phyloP scores from a whole-genome alignment of 2,888 invertebrate species.

The Lagria hirta region DNA sequence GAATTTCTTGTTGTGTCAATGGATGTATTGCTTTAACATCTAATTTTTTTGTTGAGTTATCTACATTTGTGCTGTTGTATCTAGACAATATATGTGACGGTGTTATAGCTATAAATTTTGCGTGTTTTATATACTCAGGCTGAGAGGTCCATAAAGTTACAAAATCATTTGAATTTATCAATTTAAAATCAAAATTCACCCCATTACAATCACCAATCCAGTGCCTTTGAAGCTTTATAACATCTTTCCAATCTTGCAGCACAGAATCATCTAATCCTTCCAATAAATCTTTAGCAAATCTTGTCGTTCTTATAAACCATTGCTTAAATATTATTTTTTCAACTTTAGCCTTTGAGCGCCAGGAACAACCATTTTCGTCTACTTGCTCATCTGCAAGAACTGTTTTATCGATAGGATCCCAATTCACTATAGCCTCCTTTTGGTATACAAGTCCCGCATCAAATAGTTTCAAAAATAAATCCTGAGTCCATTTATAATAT shows the following conservation, averaged over 20 bases:
- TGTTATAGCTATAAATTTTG: constrained; percentile 69
- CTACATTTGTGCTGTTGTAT: constrained; percentile 36
- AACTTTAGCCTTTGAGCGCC: constrained; percentile 95
- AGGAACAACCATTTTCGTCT: constrained; percentile 84
- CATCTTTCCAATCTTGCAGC: constrained; percentile 79
- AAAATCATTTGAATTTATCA: constrained; percentile 38
- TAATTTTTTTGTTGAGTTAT: constrained; percentile 44
- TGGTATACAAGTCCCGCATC: constrained; percentile 84
- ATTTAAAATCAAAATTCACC: constrained; percentile 66
- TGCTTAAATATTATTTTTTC: constrained; percentile 86
- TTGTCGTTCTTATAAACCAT: constrained; percentile 93
- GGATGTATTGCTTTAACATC: constrained; percentile 68
- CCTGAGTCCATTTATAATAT: constrained; percentile 97
- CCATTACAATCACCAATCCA: constrained; percentile 91
- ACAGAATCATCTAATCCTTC: constrained; percentile 70
- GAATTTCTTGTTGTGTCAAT: constrained; percentile 64
- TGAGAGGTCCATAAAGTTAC: constrained; percentile 72
- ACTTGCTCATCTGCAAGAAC: constrained; percentile 98
- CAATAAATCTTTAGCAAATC: constrained; percentile 70
- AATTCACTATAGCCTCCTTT: constrained; percentile 87
- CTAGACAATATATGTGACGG: constrained; percentile 58
- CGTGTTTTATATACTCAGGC: constrained; percentile 72
- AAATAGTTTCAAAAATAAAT: constrained; percentile 85
- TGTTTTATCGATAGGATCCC: constrained; percentile 98
- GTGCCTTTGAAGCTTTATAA: constrained; percentile 79